These are phyloP conservation scores for Archips crataeganus DNA, from an alignment of 2,888 invertebrate species.

Conservation along the genomic window DNA sequence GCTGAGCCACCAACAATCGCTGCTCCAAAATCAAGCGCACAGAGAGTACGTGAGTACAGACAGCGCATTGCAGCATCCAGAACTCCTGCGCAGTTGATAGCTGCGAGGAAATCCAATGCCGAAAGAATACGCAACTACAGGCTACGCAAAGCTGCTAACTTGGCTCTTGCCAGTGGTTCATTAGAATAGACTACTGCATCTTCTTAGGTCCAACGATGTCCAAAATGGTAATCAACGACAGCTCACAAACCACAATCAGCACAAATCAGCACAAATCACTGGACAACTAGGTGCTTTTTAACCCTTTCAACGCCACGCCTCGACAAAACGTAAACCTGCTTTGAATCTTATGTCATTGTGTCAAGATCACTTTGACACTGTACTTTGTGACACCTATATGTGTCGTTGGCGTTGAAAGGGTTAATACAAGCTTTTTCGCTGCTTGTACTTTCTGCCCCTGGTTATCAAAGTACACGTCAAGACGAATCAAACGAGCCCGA, in stretches of 20 bases:
- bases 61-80: slow-evolving; percentile 53
- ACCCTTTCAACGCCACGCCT: no score
- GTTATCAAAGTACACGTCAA: no score
- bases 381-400: no score
- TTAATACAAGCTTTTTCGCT: no score
- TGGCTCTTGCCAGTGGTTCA: slow-evolving; percentile 47
- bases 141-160: slow-evolving; percentile 54
- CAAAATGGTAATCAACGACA: slow-evolving; percentile 45
- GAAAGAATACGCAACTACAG: slow-evolving; percentile 51
- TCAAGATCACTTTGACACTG: no score
- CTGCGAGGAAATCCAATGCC: slow-evolving; percentile 47
- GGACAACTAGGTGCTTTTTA: no score
- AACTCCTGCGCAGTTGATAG: slow-evolving; percentile 51
- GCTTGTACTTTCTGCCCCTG: no score
- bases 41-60: slow-evolving; percentile 56
- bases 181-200: slow-evolving; percentile 47
- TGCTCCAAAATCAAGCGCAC: slow-evolving; percentile 47
- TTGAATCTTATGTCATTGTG: no score
- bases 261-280: no score
- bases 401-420: no score
- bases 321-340: no score
- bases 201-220: slow-evolving; percentile 43
- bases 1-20: slow-evolving; percentile 46
- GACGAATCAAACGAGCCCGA: no score
- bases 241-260: not conserved